These are phyloP conservation scores for Eurystomus gularis DNA, from an alignment of 2,113 vertebrate species.

Conservation along the genomic window DNA sequence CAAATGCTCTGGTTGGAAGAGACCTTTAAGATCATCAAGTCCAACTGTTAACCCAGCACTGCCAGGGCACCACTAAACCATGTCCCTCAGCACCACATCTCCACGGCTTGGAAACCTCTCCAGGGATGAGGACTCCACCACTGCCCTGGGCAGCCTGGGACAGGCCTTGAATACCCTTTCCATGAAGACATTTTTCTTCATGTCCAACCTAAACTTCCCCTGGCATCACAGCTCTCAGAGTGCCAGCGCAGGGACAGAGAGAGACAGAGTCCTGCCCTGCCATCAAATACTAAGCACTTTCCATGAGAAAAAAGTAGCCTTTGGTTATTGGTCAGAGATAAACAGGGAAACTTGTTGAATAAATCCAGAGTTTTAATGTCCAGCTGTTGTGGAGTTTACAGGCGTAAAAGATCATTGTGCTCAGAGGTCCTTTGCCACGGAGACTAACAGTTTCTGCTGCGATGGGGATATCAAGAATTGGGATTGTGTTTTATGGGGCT, in stretches of 20 bases:
- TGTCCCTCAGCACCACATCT: no score
- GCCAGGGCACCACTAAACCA: no score
- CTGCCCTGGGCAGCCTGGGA: no score
- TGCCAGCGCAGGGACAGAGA: background rate
- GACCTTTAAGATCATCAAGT: no score
- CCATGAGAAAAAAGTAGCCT: background rate
- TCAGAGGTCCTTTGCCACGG: background rate
- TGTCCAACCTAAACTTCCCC: no score
- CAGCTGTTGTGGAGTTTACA: conserved; percentile 13
- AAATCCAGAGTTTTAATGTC: conserved; percentile 28
- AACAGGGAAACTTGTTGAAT: conserved; percentile 25
- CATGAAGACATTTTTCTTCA: no score
- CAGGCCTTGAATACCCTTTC: no score
- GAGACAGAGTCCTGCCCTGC: background rate
- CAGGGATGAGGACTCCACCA: no score
- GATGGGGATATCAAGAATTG: background rate
- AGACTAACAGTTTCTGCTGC: conserved; percentile 24
- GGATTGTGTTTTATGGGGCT: conserved; percentile 30
- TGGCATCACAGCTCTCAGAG: no score
- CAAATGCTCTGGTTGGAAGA: no score
- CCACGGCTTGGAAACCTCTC: no score
- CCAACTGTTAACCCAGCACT: no score
- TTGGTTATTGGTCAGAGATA: background rate
- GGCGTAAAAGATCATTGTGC: conserved; percentile 27
- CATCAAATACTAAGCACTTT: background rate